Evolutionary conservation across 2,113 vertebrate genomes (phyloP).

Genomic region (Xenus cinereus): DNA sequence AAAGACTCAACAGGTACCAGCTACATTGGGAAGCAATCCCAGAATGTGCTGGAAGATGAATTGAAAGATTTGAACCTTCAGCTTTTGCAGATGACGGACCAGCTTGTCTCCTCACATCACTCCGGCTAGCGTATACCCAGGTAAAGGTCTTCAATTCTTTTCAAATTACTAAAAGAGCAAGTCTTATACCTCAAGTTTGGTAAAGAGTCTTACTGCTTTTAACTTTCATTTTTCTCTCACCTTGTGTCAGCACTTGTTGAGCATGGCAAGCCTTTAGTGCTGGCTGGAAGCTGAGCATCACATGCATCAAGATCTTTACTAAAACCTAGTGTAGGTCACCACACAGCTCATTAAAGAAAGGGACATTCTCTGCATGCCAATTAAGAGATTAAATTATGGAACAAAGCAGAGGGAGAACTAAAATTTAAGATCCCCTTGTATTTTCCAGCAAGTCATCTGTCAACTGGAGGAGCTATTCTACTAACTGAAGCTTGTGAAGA

Average conservation of each 20-base stretch:
- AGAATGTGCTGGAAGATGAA: background rate
- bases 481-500: slow-evolving; percentile 28
- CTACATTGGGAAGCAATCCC: background rate
- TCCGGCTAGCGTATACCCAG: background rate
- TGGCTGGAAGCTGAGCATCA: background rate
- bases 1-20: background rate
- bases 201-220: background rate
- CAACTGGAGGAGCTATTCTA: slow-evolving; percentile 10
- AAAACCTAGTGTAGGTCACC: slow-evolving; percentile 23
- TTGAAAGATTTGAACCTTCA: background rate
- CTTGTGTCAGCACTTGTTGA: background rate
- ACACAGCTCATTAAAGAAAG: slow-evolving; percentile 32
- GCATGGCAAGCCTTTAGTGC: background rate
- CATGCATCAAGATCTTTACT: background rate
- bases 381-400: slow-evolving; percentile 44
- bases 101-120: background rate
- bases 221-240: background rate
- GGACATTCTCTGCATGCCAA: slow-evolving; percentile 13
- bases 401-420: slow-evolving; percentile 21
- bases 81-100: background rate
- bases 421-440: slow-evolving; percentile 42
- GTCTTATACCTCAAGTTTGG: background rate
- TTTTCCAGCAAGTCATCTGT: slow-evolving; percentile 50
- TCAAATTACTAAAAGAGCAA: background rate
- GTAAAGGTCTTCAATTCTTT: background rate